Evolutionary conservation across 2,888 invertebrate species (phyloP), one percentile per base, ranked within the genome.

Genomic region (Noctua comes): DNA sequence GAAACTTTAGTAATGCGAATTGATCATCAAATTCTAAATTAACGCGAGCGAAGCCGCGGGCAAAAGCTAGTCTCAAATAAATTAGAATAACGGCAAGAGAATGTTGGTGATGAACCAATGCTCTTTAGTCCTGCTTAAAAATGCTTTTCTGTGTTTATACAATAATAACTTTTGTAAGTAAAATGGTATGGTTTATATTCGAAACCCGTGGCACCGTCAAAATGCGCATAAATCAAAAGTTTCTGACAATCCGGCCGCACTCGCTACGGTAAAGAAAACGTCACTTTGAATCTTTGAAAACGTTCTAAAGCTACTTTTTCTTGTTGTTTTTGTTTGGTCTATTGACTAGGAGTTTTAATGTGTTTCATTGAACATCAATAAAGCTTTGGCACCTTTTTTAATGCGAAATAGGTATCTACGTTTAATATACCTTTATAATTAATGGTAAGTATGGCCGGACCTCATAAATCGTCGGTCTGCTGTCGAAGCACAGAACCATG

Each of bases 201-300:
- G 2, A 66, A 78, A 24, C 84, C 81, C 75, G 78, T 76, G 87
- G 88, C 88, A 90, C 90, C 89, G 94, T 93, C 93, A 93, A 93
- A 93, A 94, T 93, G 95, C 93, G 91, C 94, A 95, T 95, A 94
- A 94, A 94, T 95, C 93, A 93, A 92, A 94, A 93, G 91, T 95
- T 95, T 91, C 88, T 31, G 90, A 91, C 91, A 91, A 89, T 81
- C 79, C 88, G 84, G 86, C 88, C 88, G 89, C 88, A 83, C 88
- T 88, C 84, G 87, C 89, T 86, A 88, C 89, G 77, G 82, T 85
- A 86, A 90, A 91, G 89, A 90, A 93, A 68, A 91, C 87, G 91
- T 91, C 92, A 90, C 90, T 90, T 92, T 91, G 91, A 91, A 93
- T 93, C 91, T 91, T 76, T 88, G 83, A 89, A 90, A 91, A 91